Evolutionary conservation across 2,888 invertebrate genomes (phyloP), one percentile per base, ranked within the genome.

Genomic region (Caenorhabditis doughertyi): DNA sequence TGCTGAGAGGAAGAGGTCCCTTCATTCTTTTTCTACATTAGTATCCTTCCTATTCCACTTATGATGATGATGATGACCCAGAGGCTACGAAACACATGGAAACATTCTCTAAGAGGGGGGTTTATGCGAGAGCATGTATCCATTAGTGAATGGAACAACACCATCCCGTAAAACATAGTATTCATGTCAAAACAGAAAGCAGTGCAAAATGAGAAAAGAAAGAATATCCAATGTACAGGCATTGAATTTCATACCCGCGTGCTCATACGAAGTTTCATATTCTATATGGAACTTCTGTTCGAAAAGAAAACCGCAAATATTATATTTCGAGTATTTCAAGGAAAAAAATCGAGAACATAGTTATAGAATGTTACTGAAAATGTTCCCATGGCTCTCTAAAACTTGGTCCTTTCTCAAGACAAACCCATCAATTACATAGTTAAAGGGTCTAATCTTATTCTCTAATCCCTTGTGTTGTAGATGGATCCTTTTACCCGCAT

Each of bases 31-130:
- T 35, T 42, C 39, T 47, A 44, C 70, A 70, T 70, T 70, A 70
- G 70, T 70, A 56, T 70, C 70, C 56, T 56, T 70, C 55, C 68
- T 55, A 53, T 55, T 68, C 56, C 70, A 70, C 70, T 70, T 56
- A 70, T 70, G 56, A 51, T 25, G 62, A 64, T 64, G 62, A 64
- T 18, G 65, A 51, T 29, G 55, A 55, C 51, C 18, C 7, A 47
- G 13, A 49, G 49, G 64, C 47, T 64, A 47, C 64, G n/a, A 32
- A 32, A 27, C 62, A 55, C 49, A 64, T 64, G 47, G 51, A 55
- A 55, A 67, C 53, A 56, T 68, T 56, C 29, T 68, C 55, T 68
- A 68, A 53, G 68, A 65, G 65, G 49, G 29, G 60, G 18, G 11
- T 11, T 13, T 42, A 42, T 39, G 39, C 39, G 44, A 62, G 56